These are phyloP conservation scores for Ophiothrix spiculata DNA, from an alignment of 35 echinoderm and acorn worm genomes.

Conservation along the genomic window DNA sequence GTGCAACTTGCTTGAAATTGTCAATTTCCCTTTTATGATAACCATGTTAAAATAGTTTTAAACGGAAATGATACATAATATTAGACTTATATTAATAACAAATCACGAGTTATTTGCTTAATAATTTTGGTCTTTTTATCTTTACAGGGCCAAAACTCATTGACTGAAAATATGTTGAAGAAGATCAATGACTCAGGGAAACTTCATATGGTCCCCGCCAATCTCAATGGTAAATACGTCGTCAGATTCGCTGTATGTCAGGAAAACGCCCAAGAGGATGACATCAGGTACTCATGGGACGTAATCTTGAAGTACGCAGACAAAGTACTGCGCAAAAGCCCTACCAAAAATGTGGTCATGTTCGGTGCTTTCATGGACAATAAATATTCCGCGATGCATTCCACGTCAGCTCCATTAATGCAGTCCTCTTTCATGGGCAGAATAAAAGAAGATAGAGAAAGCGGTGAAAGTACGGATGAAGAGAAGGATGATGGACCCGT, in stretches of 20 bases:
- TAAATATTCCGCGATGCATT: background rate
- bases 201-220: conserved; percentile 58
- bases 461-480: background rate
- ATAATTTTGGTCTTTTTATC: too few species aligned
- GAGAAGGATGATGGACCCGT: background rate
- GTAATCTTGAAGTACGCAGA: conserved; percentile 28
- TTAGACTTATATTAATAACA: too few species aligned
- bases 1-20: too few species aligned
- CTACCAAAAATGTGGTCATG: background rate
- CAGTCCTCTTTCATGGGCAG: background rate
- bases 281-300: conserved; percentile 57
- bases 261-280: conserved; percentile 50
- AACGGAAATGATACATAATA: too few species aligned
- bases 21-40: too few species aligned
- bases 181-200: conserved; percentile 61
- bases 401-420: background rate
- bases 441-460: background rate
- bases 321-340: background rate
- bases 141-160: conserved; percentile 49
- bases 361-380: conserved; percentile 6
- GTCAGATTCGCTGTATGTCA: conserved; percentile 69
- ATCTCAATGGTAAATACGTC: conserved; percentile 59
- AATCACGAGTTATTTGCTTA: too few species aligned
- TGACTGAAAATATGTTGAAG: conserved; percentile 49
- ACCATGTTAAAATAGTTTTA: too few species aligned